These are phyloP conservation scores for Eriocheir sinensis DNA, from an alignment of 1,140 invertebrate genomes.

Conservation along the genomic window DNA sequence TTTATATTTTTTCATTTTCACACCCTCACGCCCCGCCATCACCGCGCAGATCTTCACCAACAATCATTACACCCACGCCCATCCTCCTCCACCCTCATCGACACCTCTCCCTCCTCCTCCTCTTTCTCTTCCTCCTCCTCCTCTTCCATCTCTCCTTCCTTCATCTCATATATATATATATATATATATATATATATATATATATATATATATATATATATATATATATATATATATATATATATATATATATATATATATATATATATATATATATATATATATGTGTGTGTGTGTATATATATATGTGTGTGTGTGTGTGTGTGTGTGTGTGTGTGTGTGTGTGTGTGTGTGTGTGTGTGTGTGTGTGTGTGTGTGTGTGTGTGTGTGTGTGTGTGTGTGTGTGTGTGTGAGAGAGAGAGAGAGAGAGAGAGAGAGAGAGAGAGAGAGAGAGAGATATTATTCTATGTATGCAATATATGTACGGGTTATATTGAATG, in stretches of 20 bases:
- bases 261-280: conserved; percentile 17
- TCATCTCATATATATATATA: neutral
- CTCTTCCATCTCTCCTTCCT: neutral
- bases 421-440: no score
- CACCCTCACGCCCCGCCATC: neutral
- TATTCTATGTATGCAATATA: no score
- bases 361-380: conserved; percentile 45
- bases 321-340: conserved; percentile 32
- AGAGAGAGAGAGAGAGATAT: no score
- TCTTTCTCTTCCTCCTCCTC: neutral
- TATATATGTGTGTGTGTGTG: conserved; percentile 41
- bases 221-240: conserved; percentile 35
- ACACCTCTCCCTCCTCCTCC: neutral
- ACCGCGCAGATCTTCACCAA: neutral
- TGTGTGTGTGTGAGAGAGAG: neutral
- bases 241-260: conserved; percentile 37
- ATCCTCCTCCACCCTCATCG: neutral
- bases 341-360: conserved; percentile 45
- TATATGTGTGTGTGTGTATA: conserved; percentile 36
- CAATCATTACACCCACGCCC: neutral
- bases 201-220: conserved; percentile 64
- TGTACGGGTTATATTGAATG: no score
- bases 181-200: conserved; percentile 63
- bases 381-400: conserved; percentile 42
- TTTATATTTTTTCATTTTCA: conserved; percentile 21